Evolutionary conservation across 2,888 invertebrate genomes (phyloP).

Genomic region (Scotopteryx bipunctaria): DNA sequence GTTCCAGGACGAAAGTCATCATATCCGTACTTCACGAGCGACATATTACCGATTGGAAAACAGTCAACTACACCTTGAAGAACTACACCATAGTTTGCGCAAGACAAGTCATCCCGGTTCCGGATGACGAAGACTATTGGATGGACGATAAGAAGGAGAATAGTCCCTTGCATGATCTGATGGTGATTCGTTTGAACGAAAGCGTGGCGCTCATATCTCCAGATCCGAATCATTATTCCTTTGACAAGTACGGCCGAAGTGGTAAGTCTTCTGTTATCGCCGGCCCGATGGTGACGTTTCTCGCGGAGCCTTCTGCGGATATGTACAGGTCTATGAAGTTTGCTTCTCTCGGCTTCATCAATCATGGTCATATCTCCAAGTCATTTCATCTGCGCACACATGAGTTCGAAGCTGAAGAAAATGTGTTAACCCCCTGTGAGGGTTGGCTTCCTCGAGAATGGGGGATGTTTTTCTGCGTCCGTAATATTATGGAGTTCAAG

Average conservation of each 20-base stretch:
- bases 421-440: slow-evolving; percentile 13
- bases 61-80: not conserved
- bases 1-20: not conserved
- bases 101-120: slow-evolving; percentile 12
- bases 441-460: slow-evolving; percentile 29
- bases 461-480: slow-evolving; percentile 24
- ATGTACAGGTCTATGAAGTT: slow-evolving; percentile 11
- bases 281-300: slow-evolving; percentile 2
- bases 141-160: not conserved
- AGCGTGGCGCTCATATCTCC: not conserved
- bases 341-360: slow-evolving; percentile 11
- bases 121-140: not conserved
- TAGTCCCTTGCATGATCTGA: slow-evolving; percentile 24
- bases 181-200: slow-evolving; percentile 12
- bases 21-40: not conserved
- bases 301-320: not conserved
- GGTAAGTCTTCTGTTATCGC: not conserved
- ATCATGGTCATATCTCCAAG: slow-evolving; percentile 1
- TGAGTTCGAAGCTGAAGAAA: slow-evolving; percentile 6
- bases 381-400: slow-evolving; percentile 5
- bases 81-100: slow-evolving; percentile 8
- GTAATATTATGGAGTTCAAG: slow-evolving; percentile 7
- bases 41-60: not conserved
- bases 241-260: slow-evolving; percentile 4
- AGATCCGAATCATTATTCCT: not conserved